These are phyloP conservation scores for Himalopsyche kuldschensis DNA, from an alignment of 2,888 invertebrate species.

Conservation along the genomic window DNA sequence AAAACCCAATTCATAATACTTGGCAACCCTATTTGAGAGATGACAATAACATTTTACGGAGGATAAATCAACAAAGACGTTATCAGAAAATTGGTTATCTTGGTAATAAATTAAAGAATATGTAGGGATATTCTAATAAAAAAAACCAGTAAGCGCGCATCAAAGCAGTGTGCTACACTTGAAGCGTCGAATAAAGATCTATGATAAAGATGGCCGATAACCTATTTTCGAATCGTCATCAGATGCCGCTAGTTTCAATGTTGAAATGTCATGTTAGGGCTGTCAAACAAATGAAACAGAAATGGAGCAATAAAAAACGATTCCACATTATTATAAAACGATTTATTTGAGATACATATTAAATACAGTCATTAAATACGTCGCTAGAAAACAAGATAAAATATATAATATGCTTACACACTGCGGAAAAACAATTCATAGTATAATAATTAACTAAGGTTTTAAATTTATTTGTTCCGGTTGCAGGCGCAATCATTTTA, in stretches of 20 bases:
- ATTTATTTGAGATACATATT: slow-evolving; percentile 38
- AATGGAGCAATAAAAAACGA: slow-evolving; percentile 9
- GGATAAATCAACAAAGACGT: no score
- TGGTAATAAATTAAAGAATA: no score
- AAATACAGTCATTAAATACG: slow-evolving; percentile 37
- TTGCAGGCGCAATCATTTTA: background rate
- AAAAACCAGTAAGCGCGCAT: no score
- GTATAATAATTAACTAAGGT: slow-evolving; percentile 14
- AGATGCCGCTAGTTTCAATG: no score
- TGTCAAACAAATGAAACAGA: background rate
- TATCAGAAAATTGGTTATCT: no score
- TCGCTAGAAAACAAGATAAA: slow-evolving; percentile 29
- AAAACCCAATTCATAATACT: no score
- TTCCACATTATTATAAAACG: slow-evolving; percentile 35
- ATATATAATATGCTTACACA: slow-evolving; percentile 42
- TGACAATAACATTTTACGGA: no score
- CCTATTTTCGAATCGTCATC: background rate
- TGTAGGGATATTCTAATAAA: no score
- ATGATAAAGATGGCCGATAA: background rate
- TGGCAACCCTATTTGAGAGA: no score
- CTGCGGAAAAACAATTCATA: slow-evolving; percentile 7
- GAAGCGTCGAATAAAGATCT: background rate
- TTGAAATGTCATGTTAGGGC: background rate
- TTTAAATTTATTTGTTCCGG: slow-evolving; percentile 15
- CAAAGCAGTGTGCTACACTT: no score